Conservation (phyloP, 1,140 invertebrate genomes). For the Drosophila kepulauana region DNA sequence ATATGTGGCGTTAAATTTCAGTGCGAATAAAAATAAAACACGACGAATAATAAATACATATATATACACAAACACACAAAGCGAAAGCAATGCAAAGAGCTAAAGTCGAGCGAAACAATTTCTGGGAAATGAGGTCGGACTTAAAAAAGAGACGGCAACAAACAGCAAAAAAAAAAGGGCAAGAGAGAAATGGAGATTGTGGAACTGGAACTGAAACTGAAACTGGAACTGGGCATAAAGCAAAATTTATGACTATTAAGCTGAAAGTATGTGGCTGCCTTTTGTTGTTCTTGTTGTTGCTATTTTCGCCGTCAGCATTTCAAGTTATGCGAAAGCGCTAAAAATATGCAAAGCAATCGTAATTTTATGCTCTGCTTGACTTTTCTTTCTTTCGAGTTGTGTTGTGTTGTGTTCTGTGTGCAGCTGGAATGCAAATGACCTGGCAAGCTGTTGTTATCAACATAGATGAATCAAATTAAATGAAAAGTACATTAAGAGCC, state of each 20-base stretch:
- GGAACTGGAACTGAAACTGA: constrained; percentile 5
- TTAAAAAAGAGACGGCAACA: constrained; percentile 7
- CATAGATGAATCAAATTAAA: constrained; percentile 76
- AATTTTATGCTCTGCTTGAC: constrained; percentile 57
- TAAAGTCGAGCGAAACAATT: constrained; percentile 20
- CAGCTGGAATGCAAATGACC: constrained; percentile 34
- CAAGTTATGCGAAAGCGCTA: constrained; percentile 74
- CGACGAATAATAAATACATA: constrained; percentile 11
- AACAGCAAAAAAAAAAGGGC: not conserved
- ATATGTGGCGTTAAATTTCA: constrained; percentile 78
- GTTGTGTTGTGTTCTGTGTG: constrained; percentile 1
- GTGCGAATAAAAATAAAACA: constrained; percentile 47
- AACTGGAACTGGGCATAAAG: constrained; percentile 25
- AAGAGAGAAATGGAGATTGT: not conserved
- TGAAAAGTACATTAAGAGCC: constrained; percentile 55
- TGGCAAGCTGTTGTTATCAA: constrained; percentile 60
- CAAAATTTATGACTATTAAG: constrained; percentile 78
- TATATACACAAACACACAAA: constrained; percentile 12
- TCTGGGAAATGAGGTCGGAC: constrained; percentile 58
- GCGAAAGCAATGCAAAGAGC: not conserved
- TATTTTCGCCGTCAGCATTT: constrained; percentile 49
- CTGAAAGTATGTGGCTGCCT: constrained; percentile 70
- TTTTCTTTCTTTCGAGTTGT: not conserved
- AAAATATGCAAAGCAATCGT: constrained; percentile 78
- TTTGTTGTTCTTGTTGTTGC: constrained; percentile 51